Evolutionary conservation across 92 coral and sea anemone genomes (phyloP).

Genomic region (Phenganax subtilis): DNA sequence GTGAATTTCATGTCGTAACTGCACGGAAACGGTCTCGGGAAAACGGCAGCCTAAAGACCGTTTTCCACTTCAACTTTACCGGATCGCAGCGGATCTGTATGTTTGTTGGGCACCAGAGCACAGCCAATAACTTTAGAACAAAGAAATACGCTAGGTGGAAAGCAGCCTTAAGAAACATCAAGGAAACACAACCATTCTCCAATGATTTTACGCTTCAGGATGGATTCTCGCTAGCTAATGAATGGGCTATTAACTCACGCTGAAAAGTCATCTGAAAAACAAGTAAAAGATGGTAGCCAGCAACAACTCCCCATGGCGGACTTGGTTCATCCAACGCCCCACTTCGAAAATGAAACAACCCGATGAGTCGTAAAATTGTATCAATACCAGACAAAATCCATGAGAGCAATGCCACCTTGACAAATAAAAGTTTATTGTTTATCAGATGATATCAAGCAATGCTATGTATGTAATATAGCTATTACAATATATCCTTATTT

Average conservation of each 20-base stretch:
- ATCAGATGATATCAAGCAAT: no score
- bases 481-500: no score
- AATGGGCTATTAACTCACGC: constrained; percentile 27
- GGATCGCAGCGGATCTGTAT: no score
- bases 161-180: neutral
- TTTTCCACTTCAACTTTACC: no score
- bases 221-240: no score
- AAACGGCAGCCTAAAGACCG: no score
- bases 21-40: no score
- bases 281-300: constrained; percentile 23
- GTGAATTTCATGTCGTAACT: no score
- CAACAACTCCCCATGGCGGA: constrained; percentile 30
- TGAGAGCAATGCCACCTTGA: constrained; percentile 46
- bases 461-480: no score
- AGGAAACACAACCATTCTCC: neutral
- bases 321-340: neutral
- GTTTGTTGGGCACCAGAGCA: no score
- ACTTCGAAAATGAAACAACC: constrained; percentile 8
- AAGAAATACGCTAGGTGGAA: no score
- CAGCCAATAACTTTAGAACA: no score
- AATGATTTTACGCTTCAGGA: neutral
- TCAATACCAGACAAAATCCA: constrained; percentile 43
- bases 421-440: neutral
- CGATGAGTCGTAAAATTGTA: constrained; percentile 39
- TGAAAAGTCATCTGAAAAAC: constrained; percentile 36